These are phyloP conservation scores for Tetrax tetrax DNA, from an alignment of 2,113 vertebrate genomes.

Conservation along the genomic window DNA sequence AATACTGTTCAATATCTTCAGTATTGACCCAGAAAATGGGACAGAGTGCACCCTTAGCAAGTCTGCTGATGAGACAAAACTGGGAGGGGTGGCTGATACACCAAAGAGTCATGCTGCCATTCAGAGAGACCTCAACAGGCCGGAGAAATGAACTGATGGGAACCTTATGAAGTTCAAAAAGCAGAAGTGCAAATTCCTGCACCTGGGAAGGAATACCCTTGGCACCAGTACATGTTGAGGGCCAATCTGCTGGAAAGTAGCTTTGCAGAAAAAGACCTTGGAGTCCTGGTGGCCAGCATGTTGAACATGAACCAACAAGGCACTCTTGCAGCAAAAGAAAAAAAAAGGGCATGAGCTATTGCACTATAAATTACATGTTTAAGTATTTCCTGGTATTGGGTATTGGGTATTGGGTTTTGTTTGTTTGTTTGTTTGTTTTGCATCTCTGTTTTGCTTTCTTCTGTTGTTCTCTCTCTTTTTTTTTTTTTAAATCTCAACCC, in stretches of 20 bases:
- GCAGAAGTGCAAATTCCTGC: neutral
- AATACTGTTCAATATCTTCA: neutral
- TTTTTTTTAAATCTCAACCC: too few species aligned
- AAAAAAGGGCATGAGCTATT: too few species aligned
- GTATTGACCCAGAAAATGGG: neutral
- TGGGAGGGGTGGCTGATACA: neutral
- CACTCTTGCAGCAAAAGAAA: neutral
- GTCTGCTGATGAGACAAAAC: neutral
- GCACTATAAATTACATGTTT: too few species aligned
- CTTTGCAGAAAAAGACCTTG: neutral
- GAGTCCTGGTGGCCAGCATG: neutral
- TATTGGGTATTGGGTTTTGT: too few species aligned
- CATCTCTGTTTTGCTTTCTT: too few species aligned
- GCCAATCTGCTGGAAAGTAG: neutral
- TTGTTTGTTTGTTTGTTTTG: too few species aligned
- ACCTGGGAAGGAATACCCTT: neutral
- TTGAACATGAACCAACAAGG: neutral
- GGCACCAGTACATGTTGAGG: neutral
- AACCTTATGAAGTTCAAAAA: neutral
- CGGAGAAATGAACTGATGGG: neutral
- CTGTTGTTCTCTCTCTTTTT: too few species aligned
- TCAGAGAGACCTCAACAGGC: neutral
- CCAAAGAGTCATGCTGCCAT: neutral
- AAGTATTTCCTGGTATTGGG: too few species aligned
- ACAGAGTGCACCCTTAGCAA: neutral